Evolutionary conservation across 2,113 vertebrate genomes (phyloP), one percentile per base, ranked within the genome.

Genomic region (Synodontis membranacea): DNA sequence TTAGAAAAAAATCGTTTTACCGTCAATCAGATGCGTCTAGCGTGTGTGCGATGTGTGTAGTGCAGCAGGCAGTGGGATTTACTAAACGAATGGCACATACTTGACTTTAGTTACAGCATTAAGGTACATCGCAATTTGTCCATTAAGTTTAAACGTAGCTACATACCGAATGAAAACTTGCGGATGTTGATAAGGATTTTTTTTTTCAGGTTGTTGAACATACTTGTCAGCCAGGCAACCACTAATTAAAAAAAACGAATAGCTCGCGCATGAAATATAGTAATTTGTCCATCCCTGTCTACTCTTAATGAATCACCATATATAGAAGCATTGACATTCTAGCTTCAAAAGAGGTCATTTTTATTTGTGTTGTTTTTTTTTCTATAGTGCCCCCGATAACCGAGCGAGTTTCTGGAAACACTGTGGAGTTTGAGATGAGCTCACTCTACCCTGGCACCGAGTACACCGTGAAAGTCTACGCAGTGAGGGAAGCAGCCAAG

Each of bases 371-470:
- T 17, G 4, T 19, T 31, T 78, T 21, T 60, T 58, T 11, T 84
- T 88, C 21, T 72, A 48, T 89, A 99, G 98, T 94, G 80, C 90
- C 95, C 66, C 96, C 95, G 56, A 94, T 97, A 78, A 97, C 96
- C 28, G 96, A 96, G 89, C 92, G 92, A 0, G 97, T 99, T 6
- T 97, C 97, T 0, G 97, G 98, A 44, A 98, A 99, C 90, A 97
- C 94, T 0, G 96, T 97, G 89, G 97, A 99, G 90, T 97, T 96
- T 0, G 95, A 96, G 44, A 95, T 99, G 93, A 91, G 88, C 84
- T 94, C 93, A 0, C 96, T 99, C n/a, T 93, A 86, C 1, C 98
- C 98, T 0, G 96, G 96, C 9, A 98, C 97, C 0, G 94, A 95
- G 79, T 99, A 99, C 87, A 96, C 92, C 0, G 96, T 99, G 88